Percentiles rank a stretch among this genome's conserved stretches.
Evolutionary conservation across 2,113 vertebrate genomes (phyloP).

Genomic region (Mustelus asterias): DNA sequence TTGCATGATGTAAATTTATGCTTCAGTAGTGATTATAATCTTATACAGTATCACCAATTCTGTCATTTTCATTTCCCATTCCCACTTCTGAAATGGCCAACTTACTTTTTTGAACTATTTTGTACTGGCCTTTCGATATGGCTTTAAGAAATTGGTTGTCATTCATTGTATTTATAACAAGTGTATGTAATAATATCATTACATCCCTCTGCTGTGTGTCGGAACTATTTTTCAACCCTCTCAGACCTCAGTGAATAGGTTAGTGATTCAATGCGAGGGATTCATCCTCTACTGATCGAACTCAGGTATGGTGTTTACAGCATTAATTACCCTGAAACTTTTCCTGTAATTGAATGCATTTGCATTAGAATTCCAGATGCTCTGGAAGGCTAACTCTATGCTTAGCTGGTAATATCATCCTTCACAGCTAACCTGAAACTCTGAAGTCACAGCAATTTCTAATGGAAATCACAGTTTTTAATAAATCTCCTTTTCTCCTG

Average conservation of each 20-base stretch:
- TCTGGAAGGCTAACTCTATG: background rate
- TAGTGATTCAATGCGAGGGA: background rate
- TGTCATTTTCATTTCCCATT: background rate
- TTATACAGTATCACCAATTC: background rate
- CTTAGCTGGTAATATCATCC: background rate
- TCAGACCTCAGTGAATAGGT: background rate
- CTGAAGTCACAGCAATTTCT: background rate
- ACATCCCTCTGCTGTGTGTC: background rate
- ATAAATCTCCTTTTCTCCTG: background rate
- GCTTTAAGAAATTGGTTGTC: background rate
- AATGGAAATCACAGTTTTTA: background rate
- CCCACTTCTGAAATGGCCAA: background rate
- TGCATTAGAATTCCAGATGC: background rate
- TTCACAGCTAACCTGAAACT: background rate
- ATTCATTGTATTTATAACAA: background rate
- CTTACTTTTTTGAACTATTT: background rate
- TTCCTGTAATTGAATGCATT: background rate
- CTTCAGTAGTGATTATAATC: background rate
- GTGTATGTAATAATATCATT: background rate
- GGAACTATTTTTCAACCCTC: background rate
- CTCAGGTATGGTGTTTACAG: background rate
- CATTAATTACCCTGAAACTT: background rate
- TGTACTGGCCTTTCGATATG: background rate
- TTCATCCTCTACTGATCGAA: background rate
- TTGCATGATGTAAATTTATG: slow-evolving; percentile 6